Base-by-base conservation (phyloP, 2,888 invertebrate genomes). In the Teinopalpus imperialis region DNA sequence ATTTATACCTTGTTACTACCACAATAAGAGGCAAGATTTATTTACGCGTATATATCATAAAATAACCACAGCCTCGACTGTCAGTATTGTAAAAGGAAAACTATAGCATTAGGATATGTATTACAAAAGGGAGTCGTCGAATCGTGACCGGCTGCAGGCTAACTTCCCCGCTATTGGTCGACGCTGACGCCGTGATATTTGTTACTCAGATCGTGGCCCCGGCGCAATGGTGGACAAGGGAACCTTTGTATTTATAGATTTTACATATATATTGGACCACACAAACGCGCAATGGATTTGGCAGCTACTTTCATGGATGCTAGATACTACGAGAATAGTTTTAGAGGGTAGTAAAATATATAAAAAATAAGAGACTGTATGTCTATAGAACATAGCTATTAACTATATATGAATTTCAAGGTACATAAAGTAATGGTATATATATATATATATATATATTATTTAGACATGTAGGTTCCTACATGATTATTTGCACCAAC, bases 141-240 rank as follows among this genome's bases (percentile, higher is more conserved):
- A 70, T 81, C 81, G 81, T 80, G 81, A 76, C 69, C 57, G 54
- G 73, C 74, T 72, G 56, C 61, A 58, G 69, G 78, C 77, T 57
- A 35, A 56, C 66, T 48, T 40, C 42, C 50, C 61, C 58, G 67
- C 66, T 48, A 82, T 82, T 82, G 82, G 82, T 48, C 51, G 63
- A 43, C 39, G 48, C 49, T 45, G 52, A 53, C 60, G 51, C 54
- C n/a, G 50, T 58, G 60, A 58, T 52, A 56, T 54, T 53, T 63
- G 61, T 45, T 34, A 39, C 39, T 16, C 21, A 21, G 14, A 21
- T 21, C 29, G 13, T 8, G 55, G 54, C 59, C 52, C 59, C 53
- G 57, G 56, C 57, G 53, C 53, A 61, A 55, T 44, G 48, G 48
- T 54, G 41, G 40, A 18, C 27, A 26, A 36, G 27, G 10, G 46